Conservation (phyloP, 2,888 invertebrate genomes). For the Gari tellinella region DNA sequence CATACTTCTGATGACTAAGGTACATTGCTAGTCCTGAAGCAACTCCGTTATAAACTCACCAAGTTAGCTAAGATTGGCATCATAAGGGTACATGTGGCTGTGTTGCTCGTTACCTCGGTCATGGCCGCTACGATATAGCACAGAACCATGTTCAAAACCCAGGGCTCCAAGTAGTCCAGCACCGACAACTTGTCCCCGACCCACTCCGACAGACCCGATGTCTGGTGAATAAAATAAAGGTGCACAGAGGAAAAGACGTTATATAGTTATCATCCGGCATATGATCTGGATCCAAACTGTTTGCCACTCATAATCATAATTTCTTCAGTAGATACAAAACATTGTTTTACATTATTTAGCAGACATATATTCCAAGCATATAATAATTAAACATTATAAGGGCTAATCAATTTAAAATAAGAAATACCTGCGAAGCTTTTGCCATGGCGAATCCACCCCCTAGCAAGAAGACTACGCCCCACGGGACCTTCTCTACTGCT, state of each 20-base stretch:
- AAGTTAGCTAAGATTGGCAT: slow-evolving; percentile 81
- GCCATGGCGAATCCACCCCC: slow-evolving; percentile 86
- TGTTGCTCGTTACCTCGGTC: slow-evolving; percentile 82
- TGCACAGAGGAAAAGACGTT: too few species aligned
- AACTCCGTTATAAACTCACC: too few species aligned
- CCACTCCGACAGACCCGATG: slow-evolving; percentile 77
- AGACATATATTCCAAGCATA: too few species aligned
- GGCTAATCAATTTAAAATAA: too few species aligned
- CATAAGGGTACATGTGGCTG: slow-evolving; percentile 81
- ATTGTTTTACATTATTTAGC: too few species aligned
- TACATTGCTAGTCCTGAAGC: too few species aligned
- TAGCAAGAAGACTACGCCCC: slow-evolving; percentile 94
- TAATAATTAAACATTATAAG: too few species aligned
- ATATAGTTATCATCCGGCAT: too few species aligned
- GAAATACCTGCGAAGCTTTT: slow-evolving; percentile 52
- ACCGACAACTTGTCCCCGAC: slow-evolving; percentile 74
- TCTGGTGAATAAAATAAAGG: slow-evolving; percentile 63
- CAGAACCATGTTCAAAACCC: slow-evolving; percentile 75
- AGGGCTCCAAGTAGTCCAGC: slow-evolving; percentile 72
- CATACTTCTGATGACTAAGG: too few species aligned
- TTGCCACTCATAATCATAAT: too few species aligned
- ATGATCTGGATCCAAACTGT: too few species aligned
- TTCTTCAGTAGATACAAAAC: too few species aligned
- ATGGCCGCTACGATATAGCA: slow-evolving; percentile 77
- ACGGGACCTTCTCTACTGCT: slow-evolving; percentile 93